Conservation (phyloP, 2,888 invertebrate species). For the Himalopsyche anomala region DNA sequence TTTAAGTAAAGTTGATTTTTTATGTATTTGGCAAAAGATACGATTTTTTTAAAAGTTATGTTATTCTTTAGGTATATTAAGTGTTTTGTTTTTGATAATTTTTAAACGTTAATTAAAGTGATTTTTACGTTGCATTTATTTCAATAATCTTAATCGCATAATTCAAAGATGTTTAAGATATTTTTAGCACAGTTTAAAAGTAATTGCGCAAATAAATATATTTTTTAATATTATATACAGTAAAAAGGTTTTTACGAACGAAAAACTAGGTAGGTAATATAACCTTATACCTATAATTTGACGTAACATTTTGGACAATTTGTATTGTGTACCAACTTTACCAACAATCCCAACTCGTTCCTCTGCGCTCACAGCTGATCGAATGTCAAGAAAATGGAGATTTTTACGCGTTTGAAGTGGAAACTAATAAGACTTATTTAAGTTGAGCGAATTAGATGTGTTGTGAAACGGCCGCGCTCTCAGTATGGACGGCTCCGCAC, state of each 20-base stretch:
- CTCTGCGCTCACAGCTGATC: conserved; percentile 77
- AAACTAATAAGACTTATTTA: conserved; percentile 63
- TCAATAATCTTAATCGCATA: too few relatives aligned
- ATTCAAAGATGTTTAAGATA: too few relatives aligned
- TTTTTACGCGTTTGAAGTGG: conserved; percentile 75
- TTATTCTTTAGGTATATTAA: too few relatives aligned
- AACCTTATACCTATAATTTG: not conserved
- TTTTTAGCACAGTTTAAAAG: too few relatives aligned
- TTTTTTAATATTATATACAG: too few relatives aligned
- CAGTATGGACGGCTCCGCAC: conserved; percentile 72
- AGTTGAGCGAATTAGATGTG: conserved; percentile 57
- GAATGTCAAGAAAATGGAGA: conserved; percentile 79
- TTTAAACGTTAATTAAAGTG: too few relatives aligned
- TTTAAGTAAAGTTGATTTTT: too few relatives aligned
- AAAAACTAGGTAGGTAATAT: not conserved
- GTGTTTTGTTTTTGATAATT: too few relatives aligned
- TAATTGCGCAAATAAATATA: too few relatives aligned
- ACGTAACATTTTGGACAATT: conserved; percentile 20
- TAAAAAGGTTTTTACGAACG: not conserved
- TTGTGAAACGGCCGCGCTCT: conserved; percentile 47
- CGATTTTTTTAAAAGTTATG: too few relatives aligned
- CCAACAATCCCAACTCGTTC: conserved; percentile 55
- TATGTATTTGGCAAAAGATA: too few relatives aligned
- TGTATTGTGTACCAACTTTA: conserved; percentile 25
- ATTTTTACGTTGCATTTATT: too few relatives aligned